Conservation (phyloP, 2,888 invertebrate genomes). For the Aphidoletes aphidimyza region DNA sequence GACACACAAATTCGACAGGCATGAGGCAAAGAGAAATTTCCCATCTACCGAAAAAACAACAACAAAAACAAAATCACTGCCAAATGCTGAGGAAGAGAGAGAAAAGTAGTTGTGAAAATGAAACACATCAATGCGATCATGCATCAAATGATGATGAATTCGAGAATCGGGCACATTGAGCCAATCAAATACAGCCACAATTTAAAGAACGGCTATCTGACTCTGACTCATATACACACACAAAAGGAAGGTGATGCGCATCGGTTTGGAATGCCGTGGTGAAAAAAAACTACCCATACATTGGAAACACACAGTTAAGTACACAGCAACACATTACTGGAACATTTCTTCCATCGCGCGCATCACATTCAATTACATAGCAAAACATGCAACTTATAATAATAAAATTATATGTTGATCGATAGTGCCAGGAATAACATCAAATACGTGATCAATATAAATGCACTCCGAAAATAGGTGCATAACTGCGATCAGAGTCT, state of each 20-base stretch:
- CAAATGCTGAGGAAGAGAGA: neutral
- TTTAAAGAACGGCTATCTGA: neutral
- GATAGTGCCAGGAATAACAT: constrained; percentile 55
- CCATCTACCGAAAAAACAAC: too few species aligned
- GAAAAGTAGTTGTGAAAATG: neutral
- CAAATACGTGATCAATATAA: constrained; percentile 55
- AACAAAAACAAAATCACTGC: neutral
- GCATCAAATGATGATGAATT: constrained; percentile 22
- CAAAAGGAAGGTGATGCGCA: neutral
- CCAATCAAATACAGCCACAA: neutral
- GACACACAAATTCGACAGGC: neutral
- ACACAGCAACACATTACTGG: neutral
- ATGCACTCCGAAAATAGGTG: constrained; percentile 11
- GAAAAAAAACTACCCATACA: neutral
- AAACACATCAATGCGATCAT: constrained; percentile 11
- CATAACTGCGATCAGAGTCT: neutral
- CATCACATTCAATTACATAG: constrained; percentile 1
- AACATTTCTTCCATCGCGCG: neutral
- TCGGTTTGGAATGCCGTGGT: neutral
- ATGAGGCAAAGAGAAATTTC: too few species aligned
- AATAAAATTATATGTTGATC: constrained; percentile 55
- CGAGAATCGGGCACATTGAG: neutral
- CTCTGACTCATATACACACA: too few species aligned
- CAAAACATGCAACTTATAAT: constrained; percentile 54
- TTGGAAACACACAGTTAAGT: neutral